Evolutionary conservation across 2,888 invertebrate genomes (phyloP).

Genomic region (Lydus trimaculatus): DNA sequence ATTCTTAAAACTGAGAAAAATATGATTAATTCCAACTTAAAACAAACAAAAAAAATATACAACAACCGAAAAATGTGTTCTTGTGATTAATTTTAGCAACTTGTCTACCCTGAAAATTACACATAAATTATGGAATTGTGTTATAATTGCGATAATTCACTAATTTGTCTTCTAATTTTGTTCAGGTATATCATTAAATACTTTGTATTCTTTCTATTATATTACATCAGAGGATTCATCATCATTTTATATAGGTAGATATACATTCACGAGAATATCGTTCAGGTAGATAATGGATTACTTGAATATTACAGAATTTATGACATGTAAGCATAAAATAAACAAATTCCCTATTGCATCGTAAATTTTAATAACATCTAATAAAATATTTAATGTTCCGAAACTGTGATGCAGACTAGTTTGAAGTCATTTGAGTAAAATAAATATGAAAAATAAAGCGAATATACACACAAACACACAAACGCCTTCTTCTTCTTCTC

Average conservation of each 20-base stretch:
- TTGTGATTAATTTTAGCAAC: neutral
- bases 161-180: neutral
- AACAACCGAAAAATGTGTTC: too few species aligned
- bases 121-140: neutral
- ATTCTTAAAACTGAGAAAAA: neutral
- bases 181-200: neutral
- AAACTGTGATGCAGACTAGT: slow-evolving; percentile 43
- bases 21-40: too few species aligned
- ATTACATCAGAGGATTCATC: neutral
- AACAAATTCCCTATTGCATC: slow-evolving; percentile 29
- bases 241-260: neutral
- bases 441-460: slow-evolving; percentile 49
- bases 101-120: neutral
- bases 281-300: slow-evolving; percentile 16
- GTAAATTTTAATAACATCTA: slow-evolving; percentile 43
- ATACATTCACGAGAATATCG: neutral
- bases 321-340: slow-evolving; percentile 19
- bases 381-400: slow-evolving; percentile 51
- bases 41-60: too few species aligned
- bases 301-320: slow-evolving; percentile 14
- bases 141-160: neutral
- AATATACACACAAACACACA: neutral
- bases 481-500: slow-evolving; percentile 27
- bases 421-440: slow-evolving; percentile 48
- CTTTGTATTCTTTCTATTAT: neutral